Evolutionary conservation across 2,888 invertebrate genomes (phyloP), one percentile per base, ranked within the genome.

Genomic region (Drosophila neonasuta): DNA sequence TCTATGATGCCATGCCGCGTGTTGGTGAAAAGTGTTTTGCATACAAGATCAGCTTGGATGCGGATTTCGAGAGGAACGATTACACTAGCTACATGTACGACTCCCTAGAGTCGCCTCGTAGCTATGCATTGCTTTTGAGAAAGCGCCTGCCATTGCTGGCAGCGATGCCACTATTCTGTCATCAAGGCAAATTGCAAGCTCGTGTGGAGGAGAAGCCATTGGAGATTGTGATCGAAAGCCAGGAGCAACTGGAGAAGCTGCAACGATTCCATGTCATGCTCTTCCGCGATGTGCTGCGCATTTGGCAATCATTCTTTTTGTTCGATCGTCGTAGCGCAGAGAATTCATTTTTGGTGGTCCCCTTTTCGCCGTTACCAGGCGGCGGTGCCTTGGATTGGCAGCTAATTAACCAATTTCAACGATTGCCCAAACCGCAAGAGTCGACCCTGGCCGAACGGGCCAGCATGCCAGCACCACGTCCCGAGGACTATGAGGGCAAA

Each of bases 111-210:
- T 63, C 80, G 0, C 63, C 58, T 0, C 49, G 74, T 7, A 93
- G 93, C 4, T 96, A 92, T 83, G 96, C 94, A 0, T 91, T 96
- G 34, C 84, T 96, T 0, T 93, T 95, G 0, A 89, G 92, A 1
- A 92, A 94, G 11, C 88, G 89, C 4, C 88, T 96, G 72, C 94
- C 95, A 0, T 86, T 91, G 39, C 84, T 96, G 32, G 94, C 94
- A 71, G 88, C 91, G 30, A 97, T 97, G 89, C 95, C 96, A 0
- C 92, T 96, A 71, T 97, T 93, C 87, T 93, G 96, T 86, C 92
- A 93, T 15, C 92, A 93, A 64, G 95, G 95, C 1, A 92, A 93
- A 78, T 71, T 94, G 3, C 78, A 86, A 3, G 89, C 79, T 0
- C 41, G 77, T 34, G 86, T 91, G 6, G 83, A 92, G 0, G 86